Percentiles rank a stretch among this genome's conserved stretches.
Evolutionary conservation across 2,888 invertebrate genomes (phyloP).

Genomic region (Aromia moschata): DNA sequence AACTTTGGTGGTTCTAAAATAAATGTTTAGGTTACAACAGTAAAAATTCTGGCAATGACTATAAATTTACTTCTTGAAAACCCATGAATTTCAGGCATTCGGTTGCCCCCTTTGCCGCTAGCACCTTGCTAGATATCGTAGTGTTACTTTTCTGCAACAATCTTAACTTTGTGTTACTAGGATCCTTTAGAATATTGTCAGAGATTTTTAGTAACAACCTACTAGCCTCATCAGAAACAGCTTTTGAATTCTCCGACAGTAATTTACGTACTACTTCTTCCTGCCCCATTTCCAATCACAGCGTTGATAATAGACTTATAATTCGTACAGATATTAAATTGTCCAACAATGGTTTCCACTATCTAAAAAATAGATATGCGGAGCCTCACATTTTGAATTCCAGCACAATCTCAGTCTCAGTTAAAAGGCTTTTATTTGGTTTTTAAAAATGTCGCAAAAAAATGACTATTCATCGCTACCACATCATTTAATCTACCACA

Average conservation of each 20-base stretch:
- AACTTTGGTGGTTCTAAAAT: slow-evolving; percentile 41
- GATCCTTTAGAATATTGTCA: slow-evolving; percentile 53
- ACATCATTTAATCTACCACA: too few species aligned
- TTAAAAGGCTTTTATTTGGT: too few species aligned
- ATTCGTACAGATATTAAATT: too few species aligned
- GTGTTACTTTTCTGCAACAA: slow-evolving; percentile 52
- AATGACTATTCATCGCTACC: too few species aligned
- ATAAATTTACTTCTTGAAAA: slow-evolving; percentile 53
- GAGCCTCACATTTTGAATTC: too few species aligned
- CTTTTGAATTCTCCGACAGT: slow-evolving; percentile 34
- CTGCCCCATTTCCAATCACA: too few species aligned
- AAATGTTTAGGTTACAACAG: background rate
- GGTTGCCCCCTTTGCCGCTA: slow-evolving; percentile 48
- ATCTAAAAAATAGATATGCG: too few species aligned
- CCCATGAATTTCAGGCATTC: slow-evolving; percentile 56
- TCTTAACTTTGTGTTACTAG: slow-evolving; percentile 50
- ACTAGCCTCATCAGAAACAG: slow-evolving; percentile 38
- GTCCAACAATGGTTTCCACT: too few species aligned
- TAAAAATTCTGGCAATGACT: background rate
- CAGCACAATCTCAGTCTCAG: too few species aligned
- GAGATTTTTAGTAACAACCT: slow-evolving; percentile 52
- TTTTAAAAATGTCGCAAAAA: too few species aligned
- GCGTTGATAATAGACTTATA: too few species aligned
- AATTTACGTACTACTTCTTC: too few species aligned
- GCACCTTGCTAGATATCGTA: slow-evolving; percentile 49